A percentile compares a stretch with the other conserved stretches of the same genome.
Conservation (phyloP, 2,888 invertebrate genomes). For the Meganola albula region DNA sequence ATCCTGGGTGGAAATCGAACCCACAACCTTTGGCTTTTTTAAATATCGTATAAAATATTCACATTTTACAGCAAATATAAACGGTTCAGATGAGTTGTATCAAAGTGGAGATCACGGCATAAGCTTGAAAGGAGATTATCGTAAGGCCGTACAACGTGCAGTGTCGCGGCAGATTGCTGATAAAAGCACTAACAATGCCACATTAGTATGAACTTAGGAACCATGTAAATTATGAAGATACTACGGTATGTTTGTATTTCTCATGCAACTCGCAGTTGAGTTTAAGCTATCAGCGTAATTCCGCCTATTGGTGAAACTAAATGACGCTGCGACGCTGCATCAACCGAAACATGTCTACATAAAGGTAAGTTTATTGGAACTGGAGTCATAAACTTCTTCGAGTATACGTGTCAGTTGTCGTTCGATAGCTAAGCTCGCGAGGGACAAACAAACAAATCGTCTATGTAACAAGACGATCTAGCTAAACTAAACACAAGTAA, state of each 20-base stretch:
- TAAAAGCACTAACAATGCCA: conserved; percentile 32
- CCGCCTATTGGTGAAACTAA: conserved; percentile 13
- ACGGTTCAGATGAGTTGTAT: conserved; percentile 36
- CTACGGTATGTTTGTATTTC: conserved; percentile 14
- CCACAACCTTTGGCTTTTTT: conserved; percentile 1
- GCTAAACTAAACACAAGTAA: conserved; percentile 51
- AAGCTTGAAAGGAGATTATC: conserved; percentile 36
- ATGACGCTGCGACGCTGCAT: conserved; percentile 15
- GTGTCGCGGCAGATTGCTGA: conserved; percentile 29
- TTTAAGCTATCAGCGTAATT: conserved; percentile 12
- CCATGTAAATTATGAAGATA: conserved; percentile 32
- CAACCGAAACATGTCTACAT: conserved; percentile 13
- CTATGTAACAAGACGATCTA: conserved; percentile 34
- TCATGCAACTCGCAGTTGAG: conserved; percentile 18
- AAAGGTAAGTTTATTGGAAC: conserved; percentile 27
- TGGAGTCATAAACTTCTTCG: conserved; percentile 26
- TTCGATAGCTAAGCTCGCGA: conserved; percentile 26
- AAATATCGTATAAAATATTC: conserved; percentile 21
- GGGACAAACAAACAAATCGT: conserved; percentile 31
- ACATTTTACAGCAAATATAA: conserved; percentile 33
- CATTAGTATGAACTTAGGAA: conserved; percentile 32
- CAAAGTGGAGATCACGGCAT: conserved; percentile 28
- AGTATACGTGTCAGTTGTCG: conserved; percentile 19
- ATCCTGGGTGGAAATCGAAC: neutral
- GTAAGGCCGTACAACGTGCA: conserved; percentile 28